Base-by-base conservation (phyloP, 1,140 invertebrate species). In the Lepidostoma basale region DNA sequence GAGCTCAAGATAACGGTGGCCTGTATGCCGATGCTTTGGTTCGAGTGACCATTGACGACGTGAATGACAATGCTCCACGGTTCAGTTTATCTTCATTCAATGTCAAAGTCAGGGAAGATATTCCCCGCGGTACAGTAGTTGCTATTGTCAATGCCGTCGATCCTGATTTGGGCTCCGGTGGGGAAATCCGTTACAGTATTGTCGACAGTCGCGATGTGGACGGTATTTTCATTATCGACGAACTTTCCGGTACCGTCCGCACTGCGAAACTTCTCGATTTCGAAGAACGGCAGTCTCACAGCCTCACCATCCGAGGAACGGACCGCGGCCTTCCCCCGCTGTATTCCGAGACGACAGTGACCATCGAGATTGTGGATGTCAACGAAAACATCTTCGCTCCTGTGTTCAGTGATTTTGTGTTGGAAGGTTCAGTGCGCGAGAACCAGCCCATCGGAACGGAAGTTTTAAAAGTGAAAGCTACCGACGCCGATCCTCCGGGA, bases 291-390 rank as follows among this genome's bases (percentile, higher is more conserved):
- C 93, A 95, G 78, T 87, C 95, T 45, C 95, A 97, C 79, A 94
- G 91, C 74, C 82, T 98, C 36, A 91, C 90, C 26, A 90, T 95
- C 39, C 85, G 88, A 28, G 96, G 93, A 0, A 87, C 86, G 14
- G 96, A 98, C 82, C 85, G 88, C 1, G 94, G 93, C 3, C 86
- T 85, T 36, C 90, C 92, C 0, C 82, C 89, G 0, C 78, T 94
- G 36, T 88, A 86, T 20, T 88, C 91, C 0, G 90, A 94, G 73
- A 88, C 90, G 30, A 88, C 88, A 42, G 84, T 94, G 16, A 87
- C 93, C 12, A 88, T 99, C 4, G 92, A 97, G 77, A 88, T 98
- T 20, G 88, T 94, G 42, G 95, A 98, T 81, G 95, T 98, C 9
- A 95, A 98, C 77, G 94, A 98, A 78, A 97, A 97, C 79, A 79